Percentiles rank a stretch among this genome's conserved stretches.
These are phyloP conservation scores for Percopsis transmontana DNA, from an alignment of 2,113 vertebrate species.

Conservation along the genomic window DNA sequence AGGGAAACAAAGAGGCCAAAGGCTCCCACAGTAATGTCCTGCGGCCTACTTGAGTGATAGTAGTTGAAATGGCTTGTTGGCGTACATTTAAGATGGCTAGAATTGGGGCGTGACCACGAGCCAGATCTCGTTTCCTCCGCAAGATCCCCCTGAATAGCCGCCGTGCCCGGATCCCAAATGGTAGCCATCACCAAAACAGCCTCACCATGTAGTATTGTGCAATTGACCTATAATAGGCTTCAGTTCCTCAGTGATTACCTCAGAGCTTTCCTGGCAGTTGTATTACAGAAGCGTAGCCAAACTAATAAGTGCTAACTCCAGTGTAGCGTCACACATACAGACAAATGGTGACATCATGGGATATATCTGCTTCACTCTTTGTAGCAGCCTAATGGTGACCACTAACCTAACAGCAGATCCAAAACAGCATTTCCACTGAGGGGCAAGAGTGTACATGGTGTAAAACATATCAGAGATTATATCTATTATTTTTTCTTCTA, in stretches of 20 bases:
- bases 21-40: constrained; percentile 15
- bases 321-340: not conserved
- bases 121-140: not conserved
- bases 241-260: not conserved
- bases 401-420: too few relatives aligned
- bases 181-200: not conserved
- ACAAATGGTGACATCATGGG: not conserved
- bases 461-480: too few relatives aligned
- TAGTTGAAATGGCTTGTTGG: not conserved
- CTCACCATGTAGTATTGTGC: constrained; percentile 12
- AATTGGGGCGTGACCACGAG: not conserved
- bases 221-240: constrained; percentile 14
- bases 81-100: constrained; percentile 8
- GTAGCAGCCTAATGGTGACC: not conserved
- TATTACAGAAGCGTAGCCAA: not conserved
- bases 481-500: too few relatives aligned
- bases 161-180: not conserved
- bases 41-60: not conserved
- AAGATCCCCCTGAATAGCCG: constrained; percentile 14
- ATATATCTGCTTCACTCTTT: constrained; percentile 14
- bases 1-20: constrained; percentile 10
- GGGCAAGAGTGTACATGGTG: too few relatives aligned
- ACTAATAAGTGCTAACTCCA: not conserved
- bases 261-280: not conserved
- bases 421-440: too few relatives aligned